These are phyloP conservation scores for Microcaecilia unicolor DNA, from an alignment of 2,797 vertebrate genomes.

Conservation along the genomic window DNA sequence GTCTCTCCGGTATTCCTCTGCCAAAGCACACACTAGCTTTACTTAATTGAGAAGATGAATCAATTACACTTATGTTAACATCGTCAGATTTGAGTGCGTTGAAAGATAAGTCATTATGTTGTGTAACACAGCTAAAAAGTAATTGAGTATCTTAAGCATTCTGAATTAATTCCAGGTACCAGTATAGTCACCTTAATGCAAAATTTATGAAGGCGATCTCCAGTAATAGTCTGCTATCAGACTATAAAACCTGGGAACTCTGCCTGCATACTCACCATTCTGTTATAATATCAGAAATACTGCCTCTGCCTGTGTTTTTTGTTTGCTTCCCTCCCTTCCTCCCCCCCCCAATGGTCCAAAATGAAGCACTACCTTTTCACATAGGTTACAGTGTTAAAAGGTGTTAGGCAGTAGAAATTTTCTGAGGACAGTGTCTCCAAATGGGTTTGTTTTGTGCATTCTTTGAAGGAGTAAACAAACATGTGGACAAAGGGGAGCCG, in stretches of 20 bases:
- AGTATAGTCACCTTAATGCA: constrained; percentile 44
- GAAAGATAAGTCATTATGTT: constrained; percentile 33
- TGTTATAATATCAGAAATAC: no score
- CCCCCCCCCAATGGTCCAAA: no score
- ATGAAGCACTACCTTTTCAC: no score
- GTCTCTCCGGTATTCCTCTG: constrained; percentile 30
- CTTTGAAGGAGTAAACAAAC: no score
- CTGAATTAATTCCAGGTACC: constrained; percentile 52
- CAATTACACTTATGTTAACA: constrained; percentile 53
- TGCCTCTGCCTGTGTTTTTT: no score
- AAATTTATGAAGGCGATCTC: constrained; percentile 53
- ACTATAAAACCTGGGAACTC: constrained; percentile 33
- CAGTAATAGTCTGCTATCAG: constrained; percentile 34
- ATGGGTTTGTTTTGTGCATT: no score
- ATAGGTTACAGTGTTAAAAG: no score
- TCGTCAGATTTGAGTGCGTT: constrained; percentile 39
- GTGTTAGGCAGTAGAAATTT: no score
- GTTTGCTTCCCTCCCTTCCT: no score
- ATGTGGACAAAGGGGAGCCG: no score
- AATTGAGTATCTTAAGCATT: constrained; percentile 49
- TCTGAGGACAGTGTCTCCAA: no score
- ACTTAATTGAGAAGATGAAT: constrained; percentile 67
- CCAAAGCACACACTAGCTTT: constrained; percentile 41
- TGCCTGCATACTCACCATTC: no score
- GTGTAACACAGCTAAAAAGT: constrained; percentile 43